Evolutionary conservation across 2,888 invertebrate genomes (phyloP).

Genomic region (Xestia sexstrigata): DNA sequence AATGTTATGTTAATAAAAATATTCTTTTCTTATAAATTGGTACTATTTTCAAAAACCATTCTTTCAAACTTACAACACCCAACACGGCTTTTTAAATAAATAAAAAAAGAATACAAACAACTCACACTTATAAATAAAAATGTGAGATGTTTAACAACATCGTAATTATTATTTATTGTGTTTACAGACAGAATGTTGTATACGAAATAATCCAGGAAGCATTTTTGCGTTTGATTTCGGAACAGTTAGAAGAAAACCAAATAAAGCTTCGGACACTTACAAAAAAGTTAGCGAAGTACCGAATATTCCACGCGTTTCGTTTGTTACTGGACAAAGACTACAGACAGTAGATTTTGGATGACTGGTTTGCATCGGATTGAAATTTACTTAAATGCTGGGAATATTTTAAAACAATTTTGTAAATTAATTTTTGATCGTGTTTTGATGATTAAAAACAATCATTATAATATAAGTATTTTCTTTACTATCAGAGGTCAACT

Average conservation of each 20-base stretch:
- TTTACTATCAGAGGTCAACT: not conserved
- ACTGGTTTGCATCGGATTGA: conserved; percentile 28
- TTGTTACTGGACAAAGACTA: conserved; percentile 89
- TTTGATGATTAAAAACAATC: conserved; percentile 30
- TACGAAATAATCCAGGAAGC: conserved; percentile 89
- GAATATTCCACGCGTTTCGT: conserved; percentile 89
- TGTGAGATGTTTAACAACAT: not conserved
- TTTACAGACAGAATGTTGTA: conserved; percentile 89
- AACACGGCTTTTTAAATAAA: not conserved
- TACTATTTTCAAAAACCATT: not conserved
- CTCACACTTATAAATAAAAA: not conserved
- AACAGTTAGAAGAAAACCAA: conserved; percentile 83
- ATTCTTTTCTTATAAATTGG: not conserved
- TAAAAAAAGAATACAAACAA: not conserved
- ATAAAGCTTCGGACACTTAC: conserved; percentile 75
- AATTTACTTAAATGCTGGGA: not conserved
- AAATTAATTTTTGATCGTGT: conserved; percentile 9
- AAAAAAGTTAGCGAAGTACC: conserved; percentile 82
- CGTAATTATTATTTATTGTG: conserved; percentile 10
- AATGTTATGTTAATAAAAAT: not conserved
- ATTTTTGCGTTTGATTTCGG: conserved; percentile 91
- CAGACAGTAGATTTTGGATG: conserved; percentile 90
- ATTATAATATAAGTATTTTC: not conserved
- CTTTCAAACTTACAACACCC: not conserved
- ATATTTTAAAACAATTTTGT: conserved; percentile 24